phyloP scores from a whole-genome alignment of 2,888 invertebrate genomes.

The Monopis laevigella region DNA sequence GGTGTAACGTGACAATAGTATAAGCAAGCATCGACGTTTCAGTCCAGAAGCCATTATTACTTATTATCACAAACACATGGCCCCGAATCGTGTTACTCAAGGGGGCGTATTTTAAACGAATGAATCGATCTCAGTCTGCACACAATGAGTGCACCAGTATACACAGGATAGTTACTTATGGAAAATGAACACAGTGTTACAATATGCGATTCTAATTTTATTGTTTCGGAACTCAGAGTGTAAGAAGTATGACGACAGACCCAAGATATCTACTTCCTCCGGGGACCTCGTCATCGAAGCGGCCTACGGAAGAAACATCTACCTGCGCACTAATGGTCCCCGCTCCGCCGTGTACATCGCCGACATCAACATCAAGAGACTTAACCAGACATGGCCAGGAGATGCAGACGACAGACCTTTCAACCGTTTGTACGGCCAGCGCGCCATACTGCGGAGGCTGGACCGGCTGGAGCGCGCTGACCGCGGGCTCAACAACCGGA shows the following conservation, averaged over 20 bases:
- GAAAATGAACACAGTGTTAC: conserved; percentile 28
- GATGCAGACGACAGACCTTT: conserved; percentile 22
- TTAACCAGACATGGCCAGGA: conserved; percentile 20
- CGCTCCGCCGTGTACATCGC: conserved; percentile 76
- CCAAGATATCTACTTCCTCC: conserved; percentile 64
- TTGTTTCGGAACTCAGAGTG: conserved; percentile 33
- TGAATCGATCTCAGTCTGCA: too few relatives aligned
- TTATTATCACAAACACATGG: too few relatives aligned
- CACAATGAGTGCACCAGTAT: too few relatives aligned
- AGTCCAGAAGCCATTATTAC: too few relatives aligned
- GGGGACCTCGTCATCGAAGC: conserved; percentile 85
- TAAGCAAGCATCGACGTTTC: too few relatives aligned
- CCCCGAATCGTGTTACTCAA: too few relatives aligned
- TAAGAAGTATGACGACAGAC: conserved; percentile 71
- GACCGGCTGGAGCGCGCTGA: conserved; percentile 30
- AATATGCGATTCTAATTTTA: conserved; percentile 27
- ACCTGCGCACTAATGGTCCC: conserved; percentile 73
- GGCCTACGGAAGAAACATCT: conserved; percentile 80
- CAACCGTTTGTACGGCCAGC: not conserved
- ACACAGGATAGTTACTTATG: too few relatives aligned
- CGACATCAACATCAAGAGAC: conserved; percentile 70
- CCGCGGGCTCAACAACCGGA: conserved; percentile 19
- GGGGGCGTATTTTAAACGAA: too few relatives aligned
- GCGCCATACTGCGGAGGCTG: conserved; percentile 31
- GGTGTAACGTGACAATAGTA: too few relatives aligned